These are phyloP conservation scores for Colaptes auratus DNA, from an alignment of 2,113 vertebrate species.

Conservation along the genomic window DNA sequence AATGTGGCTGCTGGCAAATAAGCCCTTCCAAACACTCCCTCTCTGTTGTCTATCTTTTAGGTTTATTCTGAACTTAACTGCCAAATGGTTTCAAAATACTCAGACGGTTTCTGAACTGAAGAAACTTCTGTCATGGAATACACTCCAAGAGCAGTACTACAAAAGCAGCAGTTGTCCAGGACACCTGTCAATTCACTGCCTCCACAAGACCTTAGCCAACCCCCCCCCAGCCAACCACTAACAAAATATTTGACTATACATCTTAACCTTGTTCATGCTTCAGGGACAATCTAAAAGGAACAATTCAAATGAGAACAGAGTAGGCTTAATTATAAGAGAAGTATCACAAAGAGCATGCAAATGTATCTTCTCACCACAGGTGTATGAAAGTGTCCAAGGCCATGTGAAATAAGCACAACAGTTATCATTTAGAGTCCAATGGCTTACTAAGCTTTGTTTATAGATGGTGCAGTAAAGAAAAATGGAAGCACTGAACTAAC, in stretches of 20 bases:
- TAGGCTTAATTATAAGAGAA: background rate
- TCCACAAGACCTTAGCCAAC: background rate
- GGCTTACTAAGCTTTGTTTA: background rate
- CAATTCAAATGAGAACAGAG: background rate
- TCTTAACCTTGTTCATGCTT: background rate
- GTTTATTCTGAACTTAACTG: background rate
- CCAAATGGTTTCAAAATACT: constrained; percentile 21
- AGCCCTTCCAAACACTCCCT: background rate
- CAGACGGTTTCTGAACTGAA: background rate
- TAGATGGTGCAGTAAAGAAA: background rate
- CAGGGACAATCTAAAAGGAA: background rate
- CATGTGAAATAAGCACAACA: background rate
- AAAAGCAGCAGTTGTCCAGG: background rate
- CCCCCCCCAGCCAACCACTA: rapidly evolving
- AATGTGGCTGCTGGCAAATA: constrained; percentile 24
- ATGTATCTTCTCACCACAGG: background rate
- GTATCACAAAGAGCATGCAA: background rate
- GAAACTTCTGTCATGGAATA: background rate
- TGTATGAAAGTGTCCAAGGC: background rate
- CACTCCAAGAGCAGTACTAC: background rate
- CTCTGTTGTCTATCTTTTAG: constrained; percentile 7
- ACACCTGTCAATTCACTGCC: background rate
- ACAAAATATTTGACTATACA: background rate
- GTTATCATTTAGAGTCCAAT: background rate
- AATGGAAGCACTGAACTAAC: background rate